A percentile compares a stretch with the other conserved stretches of the same genome.
Conservation (phyloP, 2,797 vertebrate species). For the Hapalemur alaotrensis region DNA sequence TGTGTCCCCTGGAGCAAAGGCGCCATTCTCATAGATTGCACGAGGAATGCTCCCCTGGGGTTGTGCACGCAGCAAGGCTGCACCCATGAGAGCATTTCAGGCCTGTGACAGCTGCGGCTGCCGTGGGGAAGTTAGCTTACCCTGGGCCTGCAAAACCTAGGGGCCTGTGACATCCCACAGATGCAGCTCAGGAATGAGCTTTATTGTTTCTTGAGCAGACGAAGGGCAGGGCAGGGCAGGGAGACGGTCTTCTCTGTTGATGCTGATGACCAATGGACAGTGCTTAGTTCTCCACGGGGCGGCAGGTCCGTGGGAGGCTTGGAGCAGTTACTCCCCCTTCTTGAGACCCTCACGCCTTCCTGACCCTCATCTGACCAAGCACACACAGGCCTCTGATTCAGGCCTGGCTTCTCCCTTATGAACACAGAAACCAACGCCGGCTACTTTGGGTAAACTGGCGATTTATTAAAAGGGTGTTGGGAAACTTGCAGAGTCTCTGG, state of each 20-base stretch:
- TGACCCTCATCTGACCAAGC: not conserved
- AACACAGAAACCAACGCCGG: not conserved
- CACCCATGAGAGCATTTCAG: not conserved
- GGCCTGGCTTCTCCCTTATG: not conserved
- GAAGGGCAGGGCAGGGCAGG: too few relatives aligned
- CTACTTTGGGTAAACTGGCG: not conserved
- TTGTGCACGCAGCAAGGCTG: not conserved
- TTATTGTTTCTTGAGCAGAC: not conserved
- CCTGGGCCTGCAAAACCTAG: fast-evolving
- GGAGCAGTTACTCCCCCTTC: not conserved
- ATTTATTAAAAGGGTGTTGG: not conserved
- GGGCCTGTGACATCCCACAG: not conserved
- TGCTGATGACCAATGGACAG: fast-evolving
- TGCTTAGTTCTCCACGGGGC: not conserved
- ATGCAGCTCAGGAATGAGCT: not conserved
- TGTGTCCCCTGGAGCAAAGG: not conserved
- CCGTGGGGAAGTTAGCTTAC: not conserved
- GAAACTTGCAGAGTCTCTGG: not conserved
- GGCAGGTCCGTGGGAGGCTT: fast-evolving
- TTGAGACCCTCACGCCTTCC: not conserved
- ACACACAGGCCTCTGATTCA: not conserved
- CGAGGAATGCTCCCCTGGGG: fast-evolving
- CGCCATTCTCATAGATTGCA: not conserved
- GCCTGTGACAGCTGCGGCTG: not conserved
- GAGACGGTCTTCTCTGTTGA: not conserved